Percentiles rank a stretch among this genome's conserved stretches.
phyloP scores from a whole-genome alignment of 2,797 vertebrate genomes.

The Acanthiza pusilla region DNA sequence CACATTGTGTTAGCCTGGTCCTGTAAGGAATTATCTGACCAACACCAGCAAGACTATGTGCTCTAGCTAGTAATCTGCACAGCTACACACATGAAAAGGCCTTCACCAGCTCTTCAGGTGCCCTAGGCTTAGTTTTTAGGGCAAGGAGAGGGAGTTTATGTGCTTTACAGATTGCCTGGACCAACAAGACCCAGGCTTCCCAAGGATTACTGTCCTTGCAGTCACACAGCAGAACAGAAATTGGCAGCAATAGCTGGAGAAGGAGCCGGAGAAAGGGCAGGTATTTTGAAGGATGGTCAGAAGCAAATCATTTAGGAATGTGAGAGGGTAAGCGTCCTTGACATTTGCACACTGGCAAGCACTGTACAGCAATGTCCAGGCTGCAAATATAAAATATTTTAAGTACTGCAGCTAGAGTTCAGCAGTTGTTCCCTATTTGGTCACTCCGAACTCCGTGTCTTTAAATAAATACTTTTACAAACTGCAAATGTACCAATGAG shows the following conservation, averaged over 20 bases:
- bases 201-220: neutral
- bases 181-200: neutral
- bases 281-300: conserved; percentile 26
- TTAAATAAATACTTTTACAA: neutral
- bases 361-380: neutral
- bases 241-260: neutral
- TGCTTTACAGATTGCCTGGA: neutral
- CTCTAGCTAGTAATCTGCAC: neutral
- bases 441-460: neutral
- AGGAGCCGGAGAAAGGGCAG: conserved; percentile 5
- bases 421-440: neutral
- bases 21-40: neutral
- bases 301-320: conserved; percentile 8
- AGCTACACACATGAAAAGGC: neutral
- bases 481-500: neutral
- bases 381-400: neutral
- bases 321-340: conserved; percentile 46
- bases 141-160: neutral
- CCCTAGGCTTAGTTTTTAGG: neutral
- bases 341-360: conserved; percentile 63
- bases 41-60: neutral
- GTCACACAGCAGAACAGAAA: neutral
- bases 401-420: conserved; percentile 1
- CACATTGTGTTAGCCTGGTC: neutral
- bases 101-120: neutral